Evolutionary conservation across 2,797 vertebrate genomes (phyloP).

Genomic region (Acanthurus leucopareius): DNA sequence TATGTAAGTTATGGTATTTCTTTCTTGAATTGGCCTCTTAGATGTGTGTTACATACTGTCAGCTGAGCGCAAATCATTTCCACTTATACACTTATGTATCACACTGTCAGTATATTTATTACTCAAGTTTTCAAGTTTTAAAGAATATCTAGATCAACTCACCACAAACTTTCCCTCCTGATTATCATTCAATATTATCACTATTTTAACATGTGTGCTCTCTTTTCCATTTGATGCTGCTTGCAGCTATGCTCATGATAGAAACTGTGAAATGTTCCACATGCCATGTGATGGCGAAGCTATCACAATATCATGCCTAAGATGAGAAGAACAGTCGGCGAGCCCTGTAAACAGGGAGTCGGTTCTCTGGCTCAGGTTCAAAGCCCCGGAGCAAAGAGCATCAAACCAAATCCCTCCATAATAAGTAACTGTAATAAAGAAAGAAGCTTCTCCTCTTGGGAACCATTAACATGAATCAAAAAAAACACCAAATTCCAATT

Average conservation of each 20-base stretch:
- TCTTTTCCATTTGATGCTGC: not conserved
- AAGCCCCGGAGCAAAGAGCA: not conserved
- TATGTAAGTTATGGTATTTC: no score
- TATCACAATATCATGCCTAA: slow-evolving; percentile 23
- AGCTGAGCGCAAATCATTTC: not conserved
- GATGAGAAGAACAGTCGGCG: slow-evolving; percentile 33
- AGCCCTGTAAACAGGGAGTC: slow-evolving; percentile 51
- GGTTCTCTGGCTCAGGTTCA: slow-evolving; percentile 41
- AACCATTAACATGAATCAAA: not conserved
- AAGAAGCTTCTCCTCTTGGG: slow-evolving; percentile 1
- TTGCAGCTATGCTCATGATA: slow-evolving; percentile 11
- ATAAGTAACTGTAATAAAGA: slow-evolving; percentile 7
- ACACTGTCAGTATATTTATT: not conserved
- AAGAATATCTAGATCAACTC: not conserved
- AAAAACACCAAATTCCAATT: not conserved
- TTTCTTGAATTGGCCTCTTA: no score
- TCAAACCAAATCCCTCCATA: slow-evolving; percentile 16
- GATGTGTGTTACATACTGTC: not conserved
- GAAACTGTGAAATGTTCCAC: slow-evolving; percentile 22
- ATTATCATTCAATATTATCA: not conserved
- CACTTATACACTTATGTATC: not conserved
- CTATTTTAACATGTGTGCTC: not conserved
- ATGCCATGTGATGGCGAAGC: slow-evolving; percentile 47
- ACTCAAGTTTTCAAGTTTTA: not conserved
- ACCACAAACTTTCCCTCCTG: not conserved